Conservation (phyloP, 2,888 invertebrate genomes). For the Drosophila histrio region DNA sequence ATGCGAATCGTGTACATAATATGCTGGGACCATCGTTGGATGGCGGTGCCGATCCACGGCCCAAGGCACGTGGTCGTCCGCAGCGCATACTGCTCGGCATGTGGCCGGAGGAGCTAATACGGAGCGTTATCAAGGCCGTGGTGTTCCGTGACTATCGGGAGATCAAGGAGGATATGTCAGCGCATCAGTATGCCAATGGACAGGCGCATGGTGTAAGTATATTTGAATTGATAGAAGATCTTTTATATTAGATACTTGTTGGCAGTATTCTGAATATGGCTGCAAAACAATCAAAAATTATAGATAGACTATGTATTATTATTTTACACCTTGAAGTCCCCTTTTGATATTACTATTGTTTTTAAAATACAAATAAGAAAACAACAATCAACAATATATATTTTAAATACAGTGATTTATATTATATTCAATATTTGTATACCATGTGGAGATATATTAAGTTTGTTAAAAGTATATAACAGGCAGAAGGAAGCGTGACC, state of each 20-base stretch:
- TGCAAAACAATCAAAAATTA: no score
- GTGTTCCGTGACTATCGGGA: constrained; percentile 95
- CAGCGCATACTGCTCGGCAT: constrained; percentile 95
- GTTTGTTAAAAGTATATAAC: no score
- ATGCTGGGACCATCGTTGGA: constrained; percentile 96
- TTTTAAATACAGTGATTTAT: no score
- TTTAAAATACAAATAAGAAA: no score
- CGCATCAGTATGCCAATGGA: constrained; percentile 84
- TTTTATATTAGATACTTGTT: neutral
- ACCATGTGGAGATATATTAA: no score
- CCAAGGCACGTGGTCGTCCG: constrained; percentile 95
- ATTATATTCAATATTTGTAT: no score
- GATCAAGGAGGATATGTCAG: constrained; percentile 89
- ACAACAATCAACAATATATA: no score
- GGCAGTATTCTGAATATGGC: no score
- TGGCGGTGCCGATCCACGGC: constrained; percentile 94
- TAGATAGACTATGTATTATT: no score
- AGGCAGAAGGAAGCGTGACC: no score
- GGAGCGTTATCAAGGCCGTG: constrained; percentile 95
- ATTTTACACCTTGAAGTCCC: no score
- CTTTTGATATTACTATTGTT: no score
- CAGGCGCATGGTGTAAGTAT: constrained; percentile 73
- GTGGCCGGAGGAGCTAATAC: constrained; percentile 97
- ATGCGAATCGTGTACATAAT: constrained; percentile 96
- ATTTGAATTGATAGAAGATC: neutral